Base-by-base conservation (phyloP, 2,888 invertebrate genomes). In the Ophraella communa region DNA sequence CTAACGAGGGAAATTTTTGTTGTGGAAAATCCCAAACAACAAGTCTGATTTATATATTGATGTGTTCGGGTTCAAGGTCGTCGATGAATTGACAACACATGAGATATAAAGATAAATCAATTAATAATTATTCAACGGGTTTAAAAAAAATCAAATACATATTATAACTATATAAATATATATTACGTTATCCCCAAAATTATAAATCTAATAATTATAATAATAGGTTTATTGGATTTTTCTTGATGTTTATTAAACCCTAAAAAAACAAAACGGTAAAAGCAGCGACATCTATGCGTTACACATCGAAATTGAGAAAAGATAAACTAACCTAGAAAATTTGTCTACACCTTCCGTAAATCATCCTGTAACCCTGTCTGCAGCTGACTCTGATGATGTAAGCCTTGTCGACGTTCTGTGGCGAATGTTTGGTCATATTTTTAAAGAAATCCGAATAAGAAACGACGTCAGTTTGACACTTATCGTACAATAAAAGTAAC, bases 401-500 rank as follows among this genome's bases (percentile, higher is more conserved):
- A 7, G 60, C 54, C 17, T 17, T 4, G 17, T 39, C 7, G 17
- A 39, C 17, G 2, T 39, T 14, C 14, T 3, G 14, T 10, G 54
- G 3, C 1, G 24, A n/a, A 27, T 23, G 27, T 17, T 27, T 23
- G 14, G 17, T 21, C 3, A 35, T 17, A 7, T 20, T 33, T 35
- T 61, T 53, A 20, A 59, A 53, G 33, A 65, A 65, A 1, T 58
- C 58, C 1, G 27, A 18, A 14, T 65, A 65, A 23, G 39, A 23
- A 18, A 55, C 55, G 1, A 62, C 21, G 24, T 33, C 27, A 10
- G 3, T 30, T 20, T n/a, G 3, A 24, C n/a, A 23, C 14, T 23
- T 33, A 39, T 59, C 51, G 51, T 47, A 62, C 62, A 54, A 66
- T 51, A 17, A 21, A 27, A 59, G 35, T 54, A 35, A 53, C 17